phyloP scores from a whole-genome alignment of 2,797 vertebrate genomes.

The Ataeniobius toweri region DNA sequence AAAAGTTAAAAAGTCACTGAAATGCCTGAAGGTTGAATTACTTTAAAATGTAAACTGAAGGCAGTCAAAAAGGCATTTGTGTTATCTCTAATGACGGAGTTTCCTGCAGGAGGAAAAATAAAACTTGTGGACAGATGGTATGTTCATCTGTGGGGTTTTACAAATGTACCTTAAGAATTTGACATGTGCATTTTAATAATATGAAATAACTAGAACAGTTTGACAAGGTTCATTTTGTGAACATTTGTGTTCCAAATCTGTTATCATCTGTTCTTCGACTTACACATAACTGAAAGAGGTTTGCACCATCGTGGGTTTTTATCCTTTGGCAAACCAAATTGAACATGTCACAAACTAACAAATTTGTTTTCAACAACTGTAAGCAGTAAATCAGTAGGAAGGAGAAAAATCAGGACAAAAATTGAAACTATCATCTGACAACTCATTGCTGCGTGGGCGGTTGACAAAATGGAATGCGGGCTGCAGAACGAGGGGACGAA shows the following conservation, averaged over 20 bases:
- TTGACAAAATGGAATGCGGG: constrained; percentile 40
- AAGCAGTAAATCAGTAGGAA: constrained; percentile 39
- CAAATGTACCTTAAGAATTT: background rate
- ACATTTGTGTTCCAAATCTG: constrained; percentile 16
- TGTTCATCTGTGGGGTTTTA: constrained; percentile 8
- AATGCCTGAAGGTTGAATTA: constrained; percentile 22
- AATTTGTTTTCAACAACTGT: constrained; percentile 53
- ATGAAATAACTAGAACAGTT: background rate
- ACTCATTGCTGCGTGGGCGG: constrained; percentile 41
- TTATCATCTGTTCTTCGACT: constrained; percentile 18
- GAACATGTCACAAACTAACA: constrained; percentile 47
- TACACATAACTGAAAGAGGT: constrained; percentile 10
- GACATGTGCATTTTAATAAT: background rate
- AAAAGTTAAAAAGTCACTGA: constrained; percentile 21
- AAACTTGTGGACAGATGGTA: constrained; percentile 7
- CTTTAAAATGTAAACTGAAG: constrained; percentile 45
- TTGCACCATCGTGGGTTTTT: constrained; percentile 35
- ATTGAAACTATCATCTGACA: constrained; percentile 29
- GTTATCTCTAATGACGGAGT: constrained; percentile 13
- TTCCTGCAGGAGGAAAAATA: constrained; percentile 18
- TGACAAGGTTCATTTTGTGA: background rate
- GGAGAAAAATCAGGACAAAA: constrained; percentile 15
- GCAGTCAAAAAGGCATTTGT: constrained; percentile 24
- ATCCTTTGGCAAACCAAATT: constrained; percentile 30
- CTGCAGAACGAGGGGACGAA: constrained; percentile 39